Evolutionary conservation across 2,113 vertebrate species (phyloP).

Genomic region (Zonotrichia leucophrys): DNA sequence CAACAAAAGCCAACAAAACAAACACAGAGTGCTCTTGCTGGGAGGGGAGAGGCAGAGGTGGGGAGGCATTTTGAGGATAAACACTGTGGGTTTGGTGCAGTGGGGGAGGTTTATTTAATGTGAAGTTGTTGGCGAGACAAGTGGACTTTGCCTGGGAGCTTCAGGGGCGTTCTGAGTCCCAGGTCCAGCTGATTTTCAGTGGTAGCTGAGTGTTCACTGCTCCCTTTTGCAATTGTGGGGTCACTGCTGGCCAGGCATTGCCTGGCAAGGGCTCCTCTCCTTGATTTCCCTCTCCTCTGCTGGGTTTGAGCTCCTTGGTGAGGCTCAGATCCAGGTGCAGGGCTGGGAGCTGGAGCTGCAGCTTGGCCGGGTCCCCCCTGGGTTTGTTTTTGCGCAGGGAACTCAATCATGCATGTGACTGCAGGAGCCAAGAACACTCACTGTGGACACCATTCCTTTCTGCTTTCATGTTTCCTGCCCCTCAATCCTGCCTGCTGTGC

Average conservation of each 20-base stretch:
- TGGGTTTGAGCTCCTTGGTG: fast-evolving
- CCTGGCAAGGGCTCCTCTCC: neutral
- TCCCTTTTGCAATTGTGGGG: neutral
- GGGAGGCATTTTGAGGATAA: constrained; percentile 1
- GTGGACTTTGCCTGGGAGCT: constrained; percentile 12
- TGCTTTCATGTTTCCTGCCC: neutral
- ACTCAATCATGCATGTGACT: neutral
- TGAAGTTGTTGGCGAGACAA: neutral
- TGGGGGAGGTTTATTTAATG: neutral
- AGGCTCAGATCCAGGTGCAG: neutral
- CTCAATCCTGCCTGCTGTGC: neutral
- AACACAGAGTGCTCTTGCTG: neutral
- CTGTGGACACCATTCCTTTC: neutral
- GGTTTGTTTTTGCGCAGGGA: neutral
- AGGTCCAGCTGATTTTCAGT: neutral
- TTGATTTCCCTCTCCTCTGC: neutral
- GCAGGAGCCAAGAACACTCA: neutral
- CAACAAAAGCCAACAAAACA: neutral
- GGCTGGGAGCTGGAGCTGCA: neutral
- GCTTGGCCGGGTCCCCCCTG: neutral
- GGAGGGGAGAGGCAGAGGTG: constrained; percentile 10
- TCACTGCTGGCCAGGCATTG: neutral
- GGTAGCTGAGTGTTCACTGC: neutral
- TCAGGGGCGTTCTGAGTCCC: neutral
- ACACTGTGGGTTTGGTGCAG: neutral